Base-by-base conservation (phyloP, 2,113 vertebrate genomes). In the Hippocampus comes region DNA sequence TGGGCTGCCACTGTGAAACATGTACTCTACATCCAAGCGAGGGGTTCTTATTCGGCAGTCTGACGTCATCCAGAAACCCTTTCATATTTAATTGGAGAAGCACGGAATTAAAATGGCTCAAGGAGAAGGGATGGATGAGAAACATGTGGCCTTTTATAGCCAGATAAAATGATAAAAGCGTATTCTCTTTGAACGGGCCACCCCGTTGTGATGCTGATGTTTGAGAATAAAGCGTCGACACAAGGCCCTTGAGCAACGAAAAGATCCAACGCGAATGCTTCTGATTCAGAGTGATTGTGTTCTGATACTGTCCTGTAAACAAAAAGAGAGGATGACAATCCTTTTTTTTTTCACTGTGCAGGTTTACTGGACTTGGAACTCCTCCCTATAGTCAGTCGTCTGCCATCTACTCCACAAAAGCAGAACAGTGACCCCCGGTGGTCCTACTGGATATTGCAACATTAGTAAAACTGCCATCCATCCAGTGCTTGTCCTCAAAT, bases 41-140 rank as follows among this genome's bases (percentile, higher is more conserved):
- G 78, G 76, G 80, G 73, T 76, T 81, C 82, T 82, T 78, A 68
- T 90, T 88, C 72, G 64, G 46, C 27, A 41, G 85, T 90, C 91
- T 92, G 92, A 92, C 63, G 86, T 84, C 84, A 89, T 78, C 70
- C 70, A 55, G 72, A 77, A 83, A 83, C 70, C 73, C 81, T 79
- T 92, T 78, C 91, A 92, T 92, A 91, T 91, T 92, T 91, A 77
- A 93, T 90, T 87, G 65, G 70, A 79, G 75, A 72, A 75, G 85
- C 72, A 17, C 83, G 80, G 88, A 86, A 92, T 90, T 8, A 27
- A 89, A 90, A 91, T 84, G 87, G 78, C 81, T 79, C 70, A 75
- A 71, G 68, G 78, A 88, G 84, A 69, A 73, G 71, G 46, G 63
- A 78, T 14, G 48, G 53, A 78, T 72, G 21, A 70, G 30, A 65